Conservation (phyloP, 1,140 invertebrate species). For the Lepidurus packardi region DNA sequence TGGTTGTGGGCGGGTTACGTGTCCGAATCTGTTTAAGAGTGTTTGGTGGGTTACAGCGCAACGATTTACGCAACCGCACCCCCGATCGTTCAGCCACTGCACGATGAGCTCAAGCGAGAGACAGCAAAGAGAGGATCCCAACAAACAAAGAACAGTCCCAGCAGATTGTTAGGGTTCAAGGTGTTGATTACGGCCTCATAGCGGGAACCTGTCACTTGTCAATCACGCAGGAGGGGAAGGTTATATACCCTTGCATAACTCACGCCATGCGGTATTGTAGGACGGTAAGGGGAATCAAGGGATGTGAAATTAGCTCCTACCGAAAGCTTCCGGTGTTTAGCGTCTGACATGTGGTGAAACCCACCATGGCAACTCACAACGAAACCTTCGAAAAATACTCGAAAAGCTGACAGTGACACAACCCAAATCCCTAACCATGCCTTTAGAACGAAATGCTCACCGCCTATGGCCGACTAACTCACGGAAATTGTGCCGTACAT, state of each 20-base stretch:
- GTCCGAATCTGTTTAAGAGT: no score
- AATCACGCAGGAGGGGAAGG: background rate
- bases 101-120: no score
- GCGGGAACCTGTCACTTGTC: background rate
- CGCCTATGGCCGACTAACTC: background rate
- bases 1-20: no score
- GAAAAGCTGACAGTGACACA: constrained; percentile 1
- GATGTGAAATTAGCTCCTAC: constrained; percentile 9
- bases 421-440: background rate
- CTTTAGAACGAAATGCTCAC: background rate
- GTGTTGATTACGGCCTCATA: background rate
- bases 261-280: background rate
- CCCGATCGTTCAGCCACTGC: no score
- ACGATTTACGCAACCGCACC: no score
- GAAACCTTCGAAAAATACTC: background rate
- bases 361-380: background rate
- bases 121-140: no score
- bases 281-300: background rate
- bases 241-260: background rate
- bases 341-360: background rate
- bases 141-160: no score
- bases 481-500: no score
- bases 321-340: constrained; percentile 18
- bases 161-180: background rate
- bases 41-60: no score